Evolutionary conservation across 30 jellyfish, hydroid and myxozoan species (phyloP).

Genomic region (Hydra vulgaris): DNA sequence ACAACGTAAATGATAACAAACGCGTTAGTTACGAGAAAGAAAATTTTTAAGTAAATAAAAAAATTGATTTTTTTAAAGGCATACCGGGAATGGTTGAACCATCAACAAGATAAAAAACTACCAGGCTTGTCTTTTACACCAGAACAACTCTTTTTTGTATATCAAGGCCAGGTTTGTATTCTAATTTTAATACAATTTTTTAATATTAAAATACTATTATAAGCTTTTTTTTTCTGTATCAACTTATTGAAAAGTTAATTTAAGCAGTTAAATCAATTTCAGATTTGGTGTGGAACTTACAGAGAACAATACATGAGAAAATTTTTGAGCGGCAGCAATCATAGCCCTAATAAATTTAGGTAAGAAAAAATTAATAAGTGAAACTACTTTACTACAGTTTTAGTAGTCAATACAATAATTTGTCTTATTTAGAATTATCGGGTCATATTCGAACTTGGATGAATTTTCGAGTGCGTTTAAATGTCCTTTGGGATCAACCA

Average conservation of each 20-base stretch:
- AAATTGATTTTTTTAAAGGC: no score
- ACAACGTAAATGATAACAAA: no score
- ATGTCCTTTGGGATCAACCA: slow-evolving; percentile 39
- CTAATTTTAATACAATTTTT: no score
- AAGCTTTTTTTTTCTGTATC: no score
- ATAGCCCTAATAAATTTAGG: slow-evolving; percentile 1
- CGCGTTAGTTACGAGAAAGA: not conserved
- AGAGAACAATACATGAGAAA: slow-evolving; percentile 13
- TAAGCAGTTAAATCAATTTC: not conserved
- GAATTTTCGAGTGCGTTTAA: slow-evolving; percentile 40
- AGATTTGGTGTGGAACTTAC: slow-evolving; percentile 52
- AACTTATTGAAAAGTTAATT: no score
- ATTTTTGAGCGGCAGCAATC: not conserved
- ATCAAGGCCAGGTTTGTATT: slow-evolving; percentile 63
- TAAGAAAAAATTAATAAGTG: not conserved
- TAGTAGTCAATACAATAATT: not conserved
- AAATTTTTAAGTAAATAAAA: no score
- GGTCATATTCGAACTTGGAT: slow-evolving; percentile 33
- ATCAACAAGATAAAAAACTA: slow-evolving; percentile 42
- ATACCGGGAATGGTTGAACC: slow-evolving; percentile 48
- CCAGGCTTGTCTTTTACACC: slow-evolving; percentile 78
- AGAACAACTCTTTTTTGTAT: slow-evolving; percentile 63
- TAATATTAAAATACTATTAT: no score
- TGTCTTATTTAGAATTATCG: slow-evolving; percentile 27
- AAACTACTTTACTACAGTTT: not conserved